Percentiles rank a stretch among this genome's conserved stretches.
phyloP scores from a whole-genome alignment of 64 coral and sea anemone genomes.

The Dendronephthya gigantea region DNA sequence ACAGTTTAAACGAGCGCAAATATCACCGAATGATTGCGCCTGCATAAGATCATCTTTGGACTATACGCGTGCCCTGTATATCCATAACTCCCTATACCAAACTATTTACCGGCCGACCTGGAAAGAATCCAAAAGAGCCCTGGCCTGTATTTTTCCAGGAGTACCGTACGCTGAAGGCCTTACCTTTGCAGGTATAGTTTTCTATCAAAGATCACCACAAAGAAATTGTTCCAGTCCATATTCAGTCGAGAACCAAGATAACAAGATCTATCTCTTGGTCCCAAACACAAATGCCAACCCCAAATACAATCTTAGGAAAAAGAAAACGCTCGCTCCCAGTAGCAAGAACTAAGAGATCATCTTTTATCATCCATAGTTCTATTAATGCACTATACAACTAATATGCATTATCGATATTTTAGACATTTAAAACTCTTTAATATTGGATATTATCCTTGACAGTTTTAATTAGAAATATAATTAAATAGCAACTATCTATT shows the following conservation, averaged over 20 bases:
- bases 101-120: conserved; percentile 25
- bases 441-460: no score
- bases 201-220: conserved; percentile 18
- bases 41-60: conserved; percentile 31
- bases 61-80: conserved; percentile 31
- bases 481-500: no score
- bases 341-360: background rate
- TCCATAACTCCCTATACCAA: conserved; percentile 25
- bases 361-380: background rate
- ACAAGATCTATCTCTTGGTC: background rate
- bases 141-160: conserved; percentile 23
- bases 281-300: background rate
- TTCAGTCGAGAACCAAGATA: background rate
- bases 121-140: conserved; percentile 5
- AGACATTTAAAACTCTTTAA: no score
- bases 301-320: background rate
- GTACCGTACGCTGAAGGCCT: conserved; percentile 3
- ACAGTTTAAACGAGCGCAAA: conserved; percentile 25
- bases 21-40: conserved; percentile 23
- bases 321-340: background rate
- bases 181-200: background rate
- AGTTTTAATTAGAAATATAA: no score
- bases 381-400: background rate
- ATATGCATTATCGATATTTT: no score
- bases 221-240: background rate